These are phyloP conservation scores for Lypha dubia DNA, from an alignment of 2,888 invertebrate genomes.

Conservation along the genomic window DNA sequence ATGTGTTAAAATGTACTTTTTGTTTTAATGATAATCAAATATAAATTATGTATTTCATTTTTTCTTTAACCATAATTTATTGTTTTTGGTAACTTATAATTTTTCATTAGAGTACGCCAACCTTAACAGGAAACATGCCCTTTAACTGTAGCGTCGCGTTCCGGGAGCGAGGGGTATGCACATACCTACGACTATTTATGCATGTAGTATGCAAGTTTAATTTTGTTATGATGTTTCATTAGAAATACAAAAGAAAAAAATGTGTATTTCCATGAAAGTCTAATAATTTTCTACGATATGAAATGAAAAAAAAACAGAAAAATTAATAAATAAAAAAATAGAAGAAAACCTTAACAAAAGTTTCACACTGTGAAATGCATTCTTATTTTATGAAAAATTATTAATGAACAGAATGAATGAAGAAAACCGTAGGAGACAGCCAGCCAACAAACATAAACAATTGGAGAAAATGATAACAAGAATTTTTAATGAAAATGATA, in stretches of 20 bases:
- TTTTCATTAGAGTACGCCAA: conserved; percentile 67
- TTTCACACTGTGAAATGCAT: conserved; percentile 77
- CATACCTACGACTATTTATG: background rate
- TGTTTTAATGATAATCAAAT: conserved; percentile 67
- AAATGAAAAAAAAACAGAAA: conserved; percentile 24
- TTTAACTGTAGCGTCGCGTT: background rate
- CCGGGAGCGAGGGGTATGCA: conserved; percentile 4
- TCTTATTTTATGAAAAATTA: conserved; percentile 68
- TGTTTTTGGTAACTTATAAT: conserved; percentile 58
- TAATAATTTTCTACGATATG: conserved; percentile 57
- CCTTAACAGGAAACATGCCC: conserved; percentile 21
- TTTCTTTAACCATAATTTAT: conserved; percentile 56
- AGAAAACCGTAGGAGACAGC: conserved; percentile 21
- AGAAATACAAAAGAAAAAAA: conserved; percentile 42
- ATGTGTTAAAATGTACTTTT: conserved; percentile 63
- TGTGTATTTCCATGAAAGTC: conserved; percentile 64
- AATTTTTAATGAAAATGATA: conserved; percentile 64
- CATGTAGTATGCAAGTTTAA: conserved; percentile 43
- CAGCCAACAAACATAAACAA: conserved; percentile 7
- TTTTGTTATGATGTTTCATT: conserved; percentile 63
- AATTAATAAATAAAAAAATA: background rate
- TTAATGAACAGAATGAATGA: conserved; percentile 63
- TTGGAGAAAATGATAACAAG: conserved; percentile 45
- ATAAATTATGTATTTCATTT: conserved; percentile 45
- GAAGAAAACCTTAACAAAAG: conserved; percentile 72